These are phyloP conservation scores for Dendrocincla fuliginosa DNA, from an alignment of 2,797 vertebrate genomes.

Conservation along the genomic window DNA sequence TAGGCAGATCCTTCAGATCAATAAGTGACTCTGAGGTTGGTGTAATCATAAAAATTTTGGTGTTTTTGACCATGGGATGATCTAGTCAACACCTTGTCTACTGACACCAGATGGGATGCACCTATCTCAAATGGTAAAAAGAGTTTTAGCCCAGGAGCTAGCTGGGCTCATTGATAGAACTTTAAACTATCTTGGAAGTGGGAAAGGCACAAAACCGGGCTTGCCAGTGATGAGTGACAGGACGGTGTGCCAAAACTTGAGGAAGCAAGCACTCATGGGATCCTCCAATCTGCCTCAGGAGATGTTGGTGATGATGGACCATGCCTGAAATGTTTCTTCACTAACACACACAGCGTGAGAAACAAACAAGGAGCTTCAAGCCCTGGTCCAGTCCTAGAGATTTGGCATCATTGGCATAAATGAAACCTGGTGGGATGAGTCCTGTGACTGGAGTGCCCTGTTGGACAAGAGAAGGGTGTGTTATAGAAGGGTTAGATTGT, in stretches of 20 bases:
- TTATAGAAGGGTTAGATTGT: background rate
- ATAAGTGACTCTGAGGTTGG: no score
- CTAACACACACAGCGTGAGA: background rate
- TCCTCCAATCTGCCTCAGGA: no score
- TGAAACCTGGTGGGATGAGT: background rate
- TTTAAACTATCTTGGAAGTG: background rate
- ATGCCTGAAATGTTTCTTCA: background rate
- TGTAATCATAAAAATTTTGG: no score
- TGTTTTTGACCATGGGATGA: no score
- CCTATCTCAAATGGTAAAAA: no score
- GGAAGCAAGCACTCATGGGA: no score
- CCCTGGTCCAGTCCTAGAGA: background rate
- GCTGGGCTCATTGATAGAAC: background rate
- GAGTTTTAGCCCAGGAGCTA: background rate
- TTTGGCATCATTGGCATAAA: background rate
- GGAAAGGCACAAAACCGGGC: background rate
- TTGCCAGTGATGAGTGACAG: background rate
- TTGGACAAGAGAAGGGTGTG: background rate
- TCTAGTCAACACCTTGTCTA: no score
- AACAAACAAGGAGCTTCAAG: background rate
- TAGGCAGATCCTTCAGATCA: no score
- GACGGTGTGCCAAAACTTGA: background rate
- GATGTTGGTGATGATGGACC: background rate
- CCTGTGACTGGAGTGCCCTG: background rate
- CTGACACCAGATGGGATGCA: no score